Evolutionary conservation across 2,888 invertebrate species (phyloP).

Genomic region (Trichopria drosophilae): DNA sequence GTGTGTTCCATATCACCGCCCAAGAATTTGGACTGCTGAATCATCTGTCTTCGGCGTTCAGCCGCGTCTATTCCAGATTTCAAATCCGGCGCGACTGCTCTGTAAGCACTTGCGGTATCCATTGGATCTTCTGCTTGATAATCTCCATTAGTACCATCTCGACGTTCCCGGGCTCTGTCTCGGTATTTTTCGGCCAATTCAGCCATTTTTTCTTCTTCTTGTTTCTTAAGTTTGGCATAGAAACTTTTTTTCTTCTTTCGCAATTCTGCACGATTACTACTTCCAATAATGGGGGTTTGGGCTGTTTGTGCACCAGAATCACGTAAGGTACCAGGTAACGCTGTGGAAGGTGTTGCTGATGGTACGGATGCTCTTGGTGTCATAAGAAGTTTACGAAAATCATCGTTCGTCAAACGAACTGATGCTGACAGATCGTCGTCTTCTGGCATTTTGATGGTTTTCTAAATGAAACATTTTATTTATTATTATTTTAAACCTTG

Average conservation of each 20-base stretch:
- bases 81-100: conserved; percentile 95
- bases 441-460: conserved; percentile 51
- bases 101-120: conserved; percentile 81
- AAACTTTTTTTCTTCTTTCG: conserved; percentile 92
- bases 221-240: conserved; percentile 90
- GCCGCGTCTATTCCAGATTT: conserved; percentile 94
- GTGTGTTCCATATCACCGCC: conserved; percentile 99
- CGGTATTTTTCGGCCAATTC: conserved; percentile 92
- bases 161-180: conserved; percentile 85
- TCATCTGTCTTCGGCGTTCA: conserved; percentile 90
- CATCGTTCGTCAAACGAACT: conserved; percentile 90
- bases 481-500: too few relatives aligned
- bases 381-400: conserved; percentile 93
- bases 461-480: too few relatives aligned
- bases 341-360: conserved; percentile 61
- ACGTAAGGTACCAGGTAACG: conserved; percentile 65
- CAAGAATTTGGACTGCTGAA: conserved; percentile 98
- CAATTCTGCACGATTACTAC: conserved; percentile 69
- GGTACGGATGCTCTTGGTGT: conserved; percentile 82
- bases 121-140: conserved; percentile 82
- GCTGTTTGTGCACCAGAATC: conserved; percentile 72
- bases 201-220: conserved; percentile 92
- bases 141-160: conserved; percentile 83
- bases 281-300: conserved; percentile 53
- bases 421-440: conserved; percentile 60